A percentile compares a stretch with the other conserved stretches of the same genome.
Evolutionary conservation across 2,113 vertebrate genomes (phyloP).

Genomic region (Lethenteron camtschaticum): DNA sequence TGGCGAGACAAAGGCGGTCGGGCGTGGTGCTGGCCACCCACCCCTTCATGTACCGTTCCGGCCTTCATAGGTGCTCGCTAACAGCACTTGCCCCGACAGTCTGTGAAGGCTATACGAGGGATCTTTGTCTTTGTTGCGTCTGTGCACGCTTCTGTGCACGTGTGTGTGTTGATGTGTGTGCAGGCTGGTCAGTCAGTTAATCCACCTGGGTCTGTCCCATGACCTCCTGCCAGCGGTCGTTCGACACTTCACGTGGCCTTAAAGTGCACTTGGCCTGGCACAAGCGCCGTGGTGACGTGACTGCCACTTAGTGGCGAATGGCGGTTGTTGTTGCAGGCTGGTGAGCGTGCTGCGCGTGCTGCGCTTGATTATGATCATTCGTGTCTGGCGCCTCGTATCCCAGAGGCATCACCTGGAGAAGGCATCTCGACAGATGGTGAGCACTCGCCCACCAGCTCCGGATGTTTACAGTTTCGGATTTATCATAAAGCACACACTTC

Average conservation of each 20-base stretch:
- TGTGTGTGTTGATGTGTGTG: slow-evolving; percentile 4
- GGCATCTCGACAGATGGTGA: slow-evolving; percentile 65
- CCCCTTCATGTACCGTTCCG: no score
- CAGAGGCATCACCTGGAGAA: slow-evolving; percentile 56
- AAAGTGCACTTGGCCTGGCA: background rate
- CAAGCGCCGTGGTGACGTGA: background rate
- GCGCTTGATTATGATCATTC: slow-evolving; percentile 52
- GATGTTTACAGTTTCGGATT: no score
- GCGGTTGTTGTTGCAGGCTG: slow-evolving; percentile 23
- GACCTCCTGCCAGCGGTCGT: background rate
- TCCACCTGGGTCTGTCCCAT: background rate
- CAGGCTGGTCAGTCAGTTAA: background rate
- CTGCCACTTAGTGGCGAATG: background rate
- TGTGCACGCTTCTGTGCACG: no score
- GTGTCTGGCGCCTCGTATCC: slow-evolving; percentile 52
- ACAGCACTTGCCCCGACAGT: no score
- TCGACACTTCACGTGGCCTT: background rate
- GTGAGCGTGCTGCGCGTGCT: slow-evolving; percentile 35
- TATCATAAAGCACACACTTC: no score
- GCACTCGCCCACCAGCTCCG: slow-evolving; percentile 8
- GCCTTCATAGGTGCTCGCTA: no score
- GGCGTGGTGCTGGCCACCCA: no score
- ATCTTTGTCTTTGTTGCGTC: no score
- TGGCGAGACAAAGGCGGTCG: no score
- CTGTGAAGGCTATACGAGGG: no score